These are phyloP conservation scores for Catocala nupta DNA, from an alignment of 2,888 invertebrate genomes.

Conservation along the genomic window DNA sequence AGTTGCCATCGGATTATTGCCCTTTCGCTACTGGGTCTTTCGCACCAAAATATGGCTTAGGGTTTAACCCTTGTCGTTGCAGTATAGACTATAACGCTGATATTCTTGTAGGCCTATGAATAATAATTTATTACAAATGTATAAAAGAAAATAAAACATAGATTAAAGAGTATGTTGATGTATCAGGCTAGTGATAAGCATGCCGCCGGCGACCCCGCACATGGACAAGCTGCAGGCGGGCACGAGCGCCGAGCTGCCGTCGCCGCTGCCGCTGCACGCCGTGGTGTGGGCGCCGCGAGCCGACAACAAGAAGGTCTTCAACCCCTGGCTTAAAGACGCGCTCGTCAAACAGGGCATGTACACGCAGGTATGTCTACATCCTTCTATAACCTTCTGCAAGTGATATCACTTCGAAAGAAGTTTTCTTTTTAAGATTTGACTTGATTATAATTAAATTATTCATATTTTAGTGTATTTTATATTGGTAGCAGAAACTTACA, in stretches of 20 bases:
- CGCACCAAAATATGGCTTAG: too few species aligned
- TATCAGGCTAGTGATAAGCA: conserved; percentile 91
- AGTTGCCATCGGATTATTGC: too few species aligned
- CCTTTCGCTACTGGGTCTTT: too few species aligned
- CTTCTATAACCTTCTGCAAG: not conserved
- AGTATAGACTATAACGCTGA: too few species aligned
- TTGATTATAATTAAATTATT: too few species aligned
- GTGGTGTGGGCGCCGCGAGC: conserved; percentile 96
- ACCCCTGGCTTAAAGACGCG: conserved; percentile 96
- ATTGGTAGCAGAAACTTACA: too few species aligned
- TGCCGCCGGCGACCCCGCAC: conserved; percentile 96
- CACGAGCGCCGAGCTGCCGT: conserved; percentile 89
- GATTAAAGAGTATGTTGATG: not conserved
- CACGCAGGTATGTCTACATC: conserved; percentile 87
- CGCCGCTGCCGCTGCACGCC: conserved; percentile 92
- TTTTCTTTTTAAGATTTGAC: too few species aligned
- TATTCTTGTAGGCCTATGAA: too few species aligned
- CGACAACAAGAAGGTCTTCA: conserved; percentile 93
- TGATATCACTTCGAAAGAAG: too few species aligned
- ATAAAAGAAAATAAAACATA: not conserved
- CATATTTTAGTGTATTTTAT: too few species aligned
- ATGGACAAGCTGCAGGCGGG: conserved; percentile 93
- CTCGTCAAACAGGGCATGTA: conserved; percentile 97
- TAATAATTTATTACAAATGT: too few species aligned
- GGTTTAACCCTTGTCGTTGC: too few species aligned